These are phyloP conservation scores for Dorcus parallelipipedus DNA, from an alignment of 2,888 invertebrate species.

Conservation along the genomic window DNA sequence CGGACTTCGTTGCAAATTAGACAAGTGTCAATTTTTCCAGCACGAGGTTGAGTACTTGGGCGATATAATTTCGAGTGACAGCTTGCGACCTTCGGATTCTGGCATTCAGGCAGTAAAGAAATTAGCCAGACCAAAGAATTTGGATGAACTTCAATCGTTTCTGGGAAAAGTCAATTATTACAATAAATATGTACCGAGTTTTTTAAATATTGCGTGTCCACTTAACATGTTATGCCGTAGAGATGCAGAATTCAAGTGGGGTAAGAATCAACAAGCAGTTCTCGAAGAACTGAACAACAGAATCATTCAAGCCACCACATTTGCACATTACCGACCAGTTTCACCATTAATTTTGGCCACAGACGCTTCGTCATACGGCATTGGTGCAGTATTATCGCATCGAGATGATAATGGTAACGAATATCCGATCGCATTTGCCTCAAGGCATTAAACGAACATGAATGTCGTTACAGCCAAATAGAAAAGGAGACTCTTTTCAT, in stretches of 20 bases:
- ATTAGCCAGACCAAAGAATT: background rate
- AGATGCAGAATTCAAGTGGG: background rate
- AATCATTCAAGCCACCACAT: background rate
- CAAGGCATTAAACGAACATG: background rate
- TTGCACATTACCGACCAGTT: background rate
- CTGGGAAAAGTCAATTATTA: background rate
- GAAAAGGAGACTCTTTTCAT: background rate
- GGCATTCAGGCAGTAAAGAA: background rate
- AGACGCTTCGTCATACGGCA: background rate
- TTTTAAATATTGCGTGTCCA: background rate
- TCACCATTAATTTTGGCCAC: background rate
- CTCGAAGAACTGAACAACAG: background rate
- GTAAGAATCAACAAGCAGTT: background rate
- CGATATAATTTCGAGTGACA: background rate
- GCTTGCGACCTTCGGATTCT: background rate
- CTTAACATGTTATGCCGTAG: background rate
- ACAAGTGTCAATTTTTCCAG: too few species aligned
- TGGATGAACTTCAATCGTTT: background rate
- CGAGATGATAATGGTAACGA: background rate
- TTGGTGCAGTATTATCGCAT: background rate
- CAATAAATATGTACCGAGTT: background rate
- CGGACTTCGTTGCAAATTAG: too few species aligned
- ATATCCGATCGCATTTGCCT: background rate
- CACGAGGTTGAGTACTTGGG: too few species aligned
- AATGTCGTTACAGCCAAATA: background rate